Evolutionary conservation across 2,888 invertebrate species (phyloP).

Genomic region (Synanthedon formicaeformis): DNA sequence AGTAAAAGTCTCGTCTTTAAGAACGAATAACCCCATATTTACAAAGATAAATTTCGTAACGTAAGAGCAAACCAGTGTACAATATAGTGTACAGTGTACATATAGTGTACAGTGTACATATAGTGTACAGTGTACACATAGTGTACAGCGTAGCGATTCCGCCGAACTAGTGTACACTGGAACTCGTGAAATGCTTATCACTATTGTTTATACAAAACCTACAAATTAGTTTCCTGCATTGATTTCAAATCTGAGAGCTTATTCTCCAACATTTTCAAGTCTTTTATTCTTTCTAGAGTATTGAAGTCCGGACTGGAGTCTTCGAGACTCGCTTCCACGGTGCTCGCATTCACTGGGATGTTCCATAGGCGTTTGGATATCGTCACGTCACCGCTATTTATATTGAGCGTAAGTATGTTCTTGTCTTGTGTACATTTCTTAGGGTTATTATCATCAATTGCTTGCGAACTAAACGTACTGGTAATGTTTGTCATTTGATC

Average conservation of each 20-base stretch:
- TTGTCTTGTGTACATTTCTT: not conserved
- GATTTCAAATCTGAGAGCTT: constrained; percentile 43
- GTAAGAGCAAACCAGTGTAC: no score
- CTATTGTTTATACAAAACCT: constrained; percentile 4
- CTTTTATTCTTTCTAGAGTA: constrained; percentile 56
- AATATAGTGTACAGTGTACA: no score
- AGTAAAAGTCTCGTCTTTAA: no score
- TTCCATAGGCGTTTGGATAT: constrained; percentile 33
- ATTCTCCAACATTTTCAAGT: constrained; percentile 51
- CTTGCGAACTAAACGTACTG: not conserved
- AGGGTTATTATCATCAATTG: not conserved
- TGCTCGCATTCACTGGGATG: constrained; percentile 27
- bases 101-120: no score
- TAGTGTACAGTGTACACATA: no score
- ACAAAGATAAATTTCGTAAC: no score
- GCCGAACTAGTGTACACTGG: no score
- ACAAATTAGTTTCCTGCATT: constrained; percentile 49
- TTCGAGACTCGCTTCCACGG: constrained; percentile 19
- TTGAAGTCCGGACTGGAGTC: constrained; percentile 27
- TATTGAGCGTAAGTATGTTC: constrained; percentile 21
- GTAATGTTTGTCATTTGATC: constrained; percentile 38
- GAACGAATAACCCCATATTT: no score
- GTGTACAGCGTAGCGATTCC: no score
- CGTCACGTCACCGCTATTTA: constrained; percentile 25
- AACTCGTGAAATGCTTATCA: no score